These are phyloP conservation scores for Chironomus tepperi DNA, from an alignment of 1,140 invertebrate genomes.

Conservation along the genomic window DNA sequence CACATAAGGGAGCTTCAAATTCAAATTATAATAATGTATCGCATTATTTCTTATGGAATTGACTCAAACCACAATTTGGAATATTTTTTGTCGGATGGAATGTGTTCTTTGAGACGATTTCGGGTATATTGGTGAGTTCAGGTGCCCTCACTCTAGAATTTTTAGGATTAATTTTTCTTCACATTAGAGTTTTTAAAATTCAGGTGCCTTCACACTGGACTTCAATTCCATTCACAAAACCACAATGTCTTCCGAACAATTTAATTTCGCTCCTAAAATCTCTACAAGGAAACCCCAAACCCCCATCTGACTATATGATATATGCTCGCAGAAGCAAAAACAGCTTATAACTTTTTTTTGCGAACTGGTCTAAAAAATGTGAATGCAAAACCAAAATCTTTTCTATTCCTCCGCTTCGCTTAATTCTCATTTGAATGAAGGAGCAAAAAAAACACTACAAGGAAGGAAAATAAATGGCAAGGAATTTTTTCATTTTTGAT, in stretches of 20 bases:
- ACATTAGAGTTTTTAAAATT: no score
- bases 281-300: no score
- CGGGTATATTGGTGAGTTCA: background rate
- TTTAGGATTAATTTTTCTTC: background rate
- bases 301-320: no score
- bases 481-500: background rate
- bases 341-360: no score
- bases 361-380: no score
- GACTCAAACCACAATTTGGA: background rate
- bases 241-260: no score
- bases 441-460: background rate
- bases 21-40: conserved; percentile 24
- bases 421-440: background rate
- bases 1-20: background rate
- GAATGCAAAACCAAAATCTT: no score
- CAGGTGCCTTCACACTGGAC: no score
- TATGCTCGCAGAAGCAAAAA: no score
- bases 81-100: background rate
- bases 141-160: background rate
- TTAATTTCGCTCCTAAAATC: no score
- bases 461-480: background rate
- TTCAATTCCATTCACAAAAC: no score
- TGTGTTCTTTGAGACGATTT: background rate
- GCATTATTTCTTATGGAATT: background rate
- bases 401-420: no score